Evolutionary conservation across 2,888 invertebrate genomes (phyloP), one percentile per base, ranked within the genome.

Genomic region (Crepidodera aurea): DNA sequence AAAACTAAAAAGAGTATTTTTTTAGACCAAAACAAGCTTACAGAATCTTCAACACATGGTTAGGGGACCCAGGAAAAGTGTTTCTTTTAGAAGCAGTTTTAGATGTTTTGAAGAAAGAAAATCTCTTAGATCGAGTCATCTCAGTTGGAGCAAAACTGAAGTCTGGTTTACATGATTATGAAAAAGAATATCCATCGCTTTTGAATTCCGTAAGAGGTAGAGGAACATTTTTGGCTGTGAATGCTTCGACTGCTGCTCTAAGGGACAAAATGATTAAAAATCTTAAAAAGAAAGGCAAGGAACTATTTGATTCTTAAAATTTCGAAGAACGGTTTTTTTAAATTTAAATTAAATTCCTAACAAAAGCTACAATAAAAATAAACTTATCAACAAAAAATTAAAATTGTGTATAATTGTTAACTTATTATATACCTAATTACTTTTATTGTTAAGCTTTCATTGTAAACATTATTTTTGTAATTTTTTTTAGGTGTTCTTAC

Each of bases 11-110:
- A n/a, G n/a, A n/a, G n/a, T n/a, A n/a, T n/a, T n/a, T n/a, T n/a
- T n/a, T n/a, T 32, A 92, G 91, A 71, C 90, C 93, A 1, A 84
- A 87, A 12, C 89, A 91, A 64, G 82, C 93, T 0, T 97, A 92
- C 80, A 86, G 98, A 64, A 91, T 99, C 69, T 98, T 97, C 82
- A 99, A 99, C 82, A 99, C 99, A 0, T 99, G 99, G 99, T 92
- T 98, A 90, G 99, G 99, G 10, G 99, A 99, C 80, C 98, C 98
- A 4, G 89, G 94, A 60, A 99, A 98, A 83, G 77, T 99, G 44
- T 82, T 97, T 50, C 82, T 99, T 12, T 81, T 99, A 58, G 94
- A 96, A 76, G 89, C 88, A 64, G 88, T 96, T 6, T 75, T 98
- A 32, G 87, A 92, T 51, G 92, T 94, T 0, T 91, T 99, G 7